A percentile compares a stretch with the other conserved stretches of the same genome.
Evolutionary conservation across 1,140 invertebrate genomes (phyloP).

Genomic region (Mactra quadrangularis): DNA sequence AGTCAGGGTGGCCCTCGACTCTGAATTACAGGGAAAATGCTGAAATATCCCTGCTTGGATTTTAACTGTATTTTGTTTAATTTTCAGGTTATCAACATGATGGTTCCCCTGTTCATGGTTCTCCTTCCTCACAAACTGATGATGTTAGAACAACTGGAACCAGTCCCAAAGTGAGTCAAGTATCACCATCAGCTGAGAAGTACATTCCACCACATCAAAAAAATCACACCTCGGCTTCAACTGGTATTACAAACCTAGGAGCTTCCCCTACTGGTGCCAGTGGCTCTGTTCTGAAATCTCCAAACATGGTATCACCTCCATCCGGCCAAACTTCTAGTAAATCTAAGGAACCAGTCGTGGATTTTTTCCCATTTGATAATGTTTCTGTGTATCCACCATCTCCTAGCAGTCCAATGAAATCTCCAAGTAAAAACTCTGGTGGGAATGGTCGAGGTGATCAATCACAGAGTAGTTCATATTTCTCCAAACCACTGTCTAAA

Average conservation of each 20-base stretch:
- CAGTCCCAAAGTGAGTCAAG: not conserved
- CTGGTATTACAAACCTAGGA: no score
- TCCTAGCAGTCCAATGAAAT: slow-evolving; percentile 28
- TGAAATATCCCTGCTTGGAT: no score
- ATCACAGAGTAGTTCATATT: slow-evolving; percentile 26
- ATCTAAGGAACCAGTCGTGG: slow-evolving; percentile 37
- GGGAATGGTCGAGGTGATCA: not conserved
- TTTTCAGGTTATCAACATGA: slow-evolving; percentile 7
- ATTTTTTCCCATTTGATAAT: slow-evolving; percentile 58
- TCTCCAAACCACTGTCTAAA: slow-evolving; percentile 11
- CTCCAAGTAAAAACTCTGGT: not conserved
- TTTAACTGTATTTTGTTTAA: no score
- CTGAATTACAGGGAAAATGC: no score
- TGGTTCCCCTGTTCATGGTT: not conserved
- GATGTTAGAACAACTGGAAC: not conserved
- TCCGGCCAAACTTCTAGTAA: not conserved
- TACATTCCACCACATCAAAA: slow-evolving; percentile 52
- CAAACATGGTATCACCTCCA: no score
- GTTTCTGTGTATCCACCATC: slow-evolving; percentile 53
- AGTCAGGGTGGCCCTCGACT: no score
- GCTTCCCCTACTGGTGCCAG: no score
- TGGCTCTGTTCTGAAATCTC: no score
- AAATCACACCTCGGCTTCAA: slow-evolving; percentile 3
- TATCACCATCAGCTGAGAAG: slow-evolving; percentile 21
- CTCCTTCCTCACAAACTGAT: not conserved